Percentiles rank a stretch among this genome's conserved stretches.
Evolutionary conservation across 2,113 vertebrate species (phyloP).

Genomic region (Neolamprologus caudopunctatus): DNA sequence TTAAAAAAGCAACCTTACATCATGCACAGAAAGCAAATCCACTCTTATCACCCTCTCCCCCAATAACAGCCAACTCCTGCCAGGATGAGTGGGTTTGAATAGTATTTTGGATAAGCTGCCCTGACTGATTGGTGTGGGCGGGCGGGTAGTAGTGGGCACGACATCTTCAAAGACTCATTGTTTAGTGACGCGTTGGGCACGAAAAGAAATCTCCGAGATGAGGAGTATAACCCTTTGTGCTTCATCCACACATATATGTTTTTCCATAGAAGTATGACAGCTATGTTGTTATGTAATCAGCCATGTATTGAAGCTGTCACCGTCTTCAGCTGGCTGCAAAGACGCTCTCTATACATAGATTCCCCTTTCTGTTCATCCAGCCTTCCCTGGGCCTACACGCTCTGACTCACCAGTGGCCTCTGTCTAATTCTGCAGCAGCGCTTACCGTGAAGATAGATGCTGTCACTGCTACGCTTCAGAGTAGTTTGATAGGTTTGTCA

Average conservation of each 20-base stretch:
- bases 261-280: conserved; percentile 31
- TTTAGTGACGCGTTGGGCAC: conserved; percentile 18
- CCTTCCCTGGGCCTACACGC: conserved; percentile 22
- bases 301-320: conserved; percentile 27
- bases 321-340: conserved; percentile 17
- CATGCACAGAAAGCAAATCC: neutral
- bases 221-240: conserved; percentile 16
- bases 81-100: conserved; percentile 26
- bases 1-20: neutral
- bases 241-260: conserved; percentile 1
- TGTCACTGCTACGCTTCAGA: neutral
- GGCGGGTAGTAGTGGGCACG: conserved; percentile 17
- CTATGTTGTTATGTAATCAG: conserved; percentile 35
- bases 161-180: conserved; percentile 42
- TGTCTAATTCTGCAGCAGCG: neutral
- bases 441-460: neutral
- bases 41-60: neutral
- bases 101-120: conserved; percentile 30
- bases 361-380: conserved; percentile 4
- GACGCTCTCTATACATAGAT: conserved; percentile 33
- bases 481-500: neutral
- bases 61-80: conserved; percentile 2
- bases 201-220: conserved; percentile 21
- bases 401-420: conserved; percentile 35
- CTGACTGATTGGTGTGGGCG: conserved; percentile 35